phyloP scores from a whole-genome alignment of 2,888 invertebrate genomes.

The Aporophyla nigra region DNA sequence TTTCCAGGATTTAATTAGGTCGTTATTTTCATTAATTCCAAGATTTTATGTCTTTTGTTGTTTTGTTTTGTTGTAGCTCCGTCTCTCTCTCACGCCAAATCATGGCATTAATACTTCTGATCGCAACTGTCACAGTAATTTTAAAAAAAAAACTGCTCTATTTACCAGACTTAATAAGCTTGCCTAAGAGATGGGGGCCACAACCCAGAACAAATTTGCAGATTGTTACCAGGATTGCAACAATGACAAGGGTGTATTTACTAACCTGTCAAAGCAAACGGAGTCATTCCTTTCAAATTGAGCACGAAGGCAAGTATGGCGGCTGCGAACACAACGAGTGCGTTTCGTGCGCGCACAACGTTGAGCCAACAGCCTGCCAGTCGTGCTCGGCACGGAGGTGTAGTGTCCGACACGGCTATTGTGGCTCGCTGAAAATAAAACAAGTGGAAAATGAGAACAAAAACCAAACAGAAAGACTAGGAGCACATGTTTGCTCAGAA shows the following conservation, averaged over 20 bases:
- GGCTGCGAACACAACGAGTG: conserved; percentile 94
- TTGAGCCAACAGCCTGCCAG: conserved; percentile 72
- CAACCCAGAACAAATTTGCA: background rate
- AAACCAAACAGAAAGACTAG: background rate
- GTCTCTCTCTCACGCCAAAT: background rate
- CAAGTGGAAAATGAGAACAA: too few species aligned
- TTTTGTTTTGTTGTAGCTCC: too few species aligned
- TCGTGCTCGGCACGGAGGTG: conserved; percentile 49
- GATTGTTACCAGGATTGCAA: conserved; percentile 33
- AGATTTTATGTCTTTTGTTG: too few species aligned
- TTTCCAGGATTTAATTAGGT: too few species aligned
- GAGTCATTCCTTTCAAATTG: conserved; percentile 86
- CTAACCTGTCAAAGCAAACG: conserved; percentile 93
- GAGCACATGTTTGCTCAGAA: conserved; percentile 4
- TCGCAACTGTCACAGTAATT: too few species aligned
- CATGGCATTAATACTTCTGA: too few species aligned
- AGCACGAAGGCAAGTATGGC: conserved; percentile 91
- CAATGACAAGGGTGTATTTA: conserved; percentile 8
- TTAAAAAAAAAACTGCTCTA: too few species aligned
- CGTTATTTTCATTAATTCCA: too few species aligned
- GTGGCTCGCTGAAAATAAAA: conserved; percentile 67
- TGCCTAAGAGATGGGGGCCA: too few species aligned
- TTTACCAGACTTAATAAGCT: too few species aligned
- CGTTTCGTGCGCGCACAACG: conserved; percentile 94
- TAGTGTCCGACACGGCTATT: conserved; percentile 58